phyloP scores from a whole-genome alignment of 2,113 vertebrate genomes.

The Odocoileus hemionus region DNA sequence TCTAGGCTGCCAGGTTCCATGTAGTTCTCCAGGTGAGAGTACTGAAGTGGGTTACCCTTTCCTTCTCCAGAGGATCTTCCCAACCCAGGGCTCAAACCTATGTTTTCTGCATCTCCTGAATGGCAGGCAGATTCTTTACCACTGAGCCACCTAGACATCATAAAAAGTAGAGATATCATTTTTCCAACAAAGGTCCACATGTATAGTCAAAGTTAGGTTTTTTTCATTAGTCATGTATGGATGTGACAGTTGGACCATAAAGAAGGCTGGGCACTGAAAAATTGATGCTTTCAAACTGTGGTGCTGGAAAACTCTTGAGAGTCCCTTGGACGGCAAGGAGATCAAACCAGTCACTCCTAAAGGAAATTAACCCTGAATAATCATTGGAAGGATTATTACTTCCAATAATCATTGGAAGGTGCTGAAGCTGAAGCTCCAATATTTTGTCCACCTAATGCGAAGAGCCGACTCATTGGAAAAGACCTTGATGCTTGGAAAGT shows the following conservation, averaged over 20 bases:
- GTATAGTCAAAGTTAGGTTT: background rate
- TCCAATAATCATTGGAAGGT: background rate
- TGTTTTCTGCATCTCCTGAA: background rate
- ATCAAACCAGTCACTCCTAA: background rate
- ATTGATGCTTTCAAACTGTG: background rate
- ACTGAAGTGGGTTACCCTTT: background rate
- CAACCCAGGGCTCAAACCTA: background rate
- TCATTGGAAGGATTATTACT: background rate
- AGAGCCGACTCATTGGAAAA: background rate
- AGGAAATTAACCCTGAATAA: background rate
- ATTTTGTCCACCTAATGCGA: background rate
- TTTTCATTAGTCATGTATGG: background rate
- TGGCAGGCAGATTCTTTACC: background rate
- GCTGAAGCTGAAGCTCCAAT: background rate
- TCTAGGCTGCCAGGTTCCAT: background rate
- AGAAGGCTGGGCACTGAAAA: background rate
- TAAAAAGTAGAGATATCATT: background rate
- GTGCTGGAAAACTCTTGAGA: background rate
- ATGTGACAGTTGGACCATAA: background rate
- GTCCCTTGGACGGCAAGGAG: background rate
- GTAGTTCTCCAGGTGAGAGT: background rate
- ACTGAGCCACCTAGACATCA: background rate
- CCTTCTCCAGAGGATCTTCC: background rate
- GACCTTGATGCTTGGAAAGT: background rate
- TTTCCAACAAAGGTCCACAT: background rate